Evolutionary conservation across 2,888 invertebrate species (phyloP).

Genomic region (Uloborus plumipes): DNA sequence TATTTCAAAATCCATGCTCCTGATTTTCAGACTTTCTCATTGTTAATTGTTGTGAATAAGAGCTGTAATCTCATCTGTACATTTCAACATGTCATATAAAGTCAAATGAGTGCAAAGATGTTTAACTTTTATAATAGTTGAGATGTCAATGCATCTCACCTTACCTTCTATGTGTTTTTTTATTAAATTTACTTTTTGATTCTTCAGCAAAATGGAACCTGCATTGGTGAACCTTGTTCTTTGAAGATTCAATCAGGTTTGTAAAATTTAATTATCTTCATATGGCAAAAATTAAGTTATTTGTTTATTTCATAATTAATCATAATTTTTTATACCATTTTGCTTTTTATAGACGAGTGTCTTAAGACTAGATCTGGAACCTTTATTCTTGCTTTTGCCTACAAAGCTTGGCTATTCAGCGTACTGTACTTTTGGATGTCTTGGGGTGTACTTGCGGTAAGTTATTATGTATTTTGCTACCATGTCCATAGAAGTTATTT

Average conservation of each 20-base stretch:
- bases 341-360: constrained; percentile 69
- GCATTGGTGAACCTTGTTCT: constrained; percentile 8
- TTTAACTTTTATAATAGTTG: no score
- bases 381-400: constrained; percentile 72
- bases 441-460: constrained; percentile 71
- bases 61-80: no score
- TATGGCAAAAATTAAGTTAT: neutral
- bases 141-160: neutral
- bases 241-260: constrained; percentile 59
- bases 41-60: no score
- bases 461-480: neutral
- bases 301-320: neutral
- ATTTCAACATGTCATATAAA: no score
- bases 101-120: no score
- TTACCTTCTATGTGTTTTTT: no score
- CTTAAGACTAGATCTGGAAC: constrained; percentile 71
- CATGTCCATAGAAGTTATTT: no score
- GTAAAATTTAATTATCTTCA: neutral
- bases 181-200: neutral
- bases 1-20: no score
- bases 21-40: no score
- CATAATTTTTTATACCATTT: neutral
- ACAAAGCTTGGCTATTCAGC: constrained; percentile 73
- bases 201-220: constrained; percentile 5
- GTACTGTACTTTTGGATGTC: constrained; percentile 72